phyloP scores from a whole-genome alignment of 2,888 invertebrate species.

The Odontothrips loti region DNA sequence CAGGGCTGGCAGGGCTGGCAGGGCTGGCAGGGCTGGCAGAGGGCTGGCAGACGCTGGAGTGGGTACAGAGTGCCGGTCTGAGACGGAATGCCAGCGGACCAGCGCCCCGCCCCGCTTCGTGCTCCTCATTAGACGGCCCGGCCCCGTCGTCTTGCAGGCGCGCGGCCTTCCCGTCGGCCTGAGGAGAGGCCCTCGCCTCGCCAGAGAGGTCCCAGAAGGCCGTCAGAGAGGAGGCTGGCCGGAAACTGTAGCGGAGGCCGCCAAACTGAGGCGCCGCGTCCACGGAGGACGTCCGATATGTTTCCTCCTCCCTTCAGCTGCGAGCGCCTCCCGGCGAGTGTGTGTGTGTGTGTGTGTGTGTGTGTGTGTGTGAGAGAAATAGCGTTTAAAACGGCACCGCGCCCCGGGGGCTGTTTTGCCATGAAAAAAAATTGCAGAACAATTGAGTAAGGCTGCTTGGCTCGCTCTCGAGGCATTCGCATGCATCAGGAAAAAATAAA shows the following conservation, averaged over 20 bases:
- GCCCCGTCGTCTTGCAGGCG: no score
- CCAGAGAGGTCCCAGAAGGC: neutral
- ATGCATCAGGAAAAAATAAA: no score
- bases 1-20: no score
- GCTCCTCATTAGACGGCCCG: no score
- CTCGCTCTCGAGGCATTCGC: neutral
- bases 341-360: neutral
- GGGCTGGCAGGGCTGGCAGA: no score
- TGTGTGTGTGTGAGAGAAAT: no score
- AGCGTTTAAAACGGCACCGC: slow-evolving; percentile 12
- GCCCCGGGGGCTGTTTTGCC: neutral
- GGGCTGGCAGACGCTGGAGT: no score
- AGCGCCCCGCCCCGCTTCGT: neutral
- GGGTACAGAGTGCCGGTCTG: no score
- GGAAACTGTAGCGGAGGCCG: no score
- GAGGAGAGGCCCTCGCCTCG: neutral
- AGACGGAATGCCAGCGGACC: neutral
- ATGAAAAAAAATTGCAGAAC: slow-evolving; percentile 14
- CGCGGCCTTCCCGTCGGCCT: neutral
- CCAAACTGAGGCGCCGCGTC: no score
- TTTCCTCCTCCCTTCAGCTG: neutral
- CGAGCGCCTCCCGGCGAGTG: neutral
- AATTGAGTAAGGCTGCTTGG: slow-evolving; percentile 16
- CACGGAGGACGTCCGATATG: no score
- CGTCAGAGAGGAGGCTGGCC: no score